phyloP scores from a whole-genome alignment of 2,797 vertebrate genomes.

The Acestrorhynchus altus region DNA sequence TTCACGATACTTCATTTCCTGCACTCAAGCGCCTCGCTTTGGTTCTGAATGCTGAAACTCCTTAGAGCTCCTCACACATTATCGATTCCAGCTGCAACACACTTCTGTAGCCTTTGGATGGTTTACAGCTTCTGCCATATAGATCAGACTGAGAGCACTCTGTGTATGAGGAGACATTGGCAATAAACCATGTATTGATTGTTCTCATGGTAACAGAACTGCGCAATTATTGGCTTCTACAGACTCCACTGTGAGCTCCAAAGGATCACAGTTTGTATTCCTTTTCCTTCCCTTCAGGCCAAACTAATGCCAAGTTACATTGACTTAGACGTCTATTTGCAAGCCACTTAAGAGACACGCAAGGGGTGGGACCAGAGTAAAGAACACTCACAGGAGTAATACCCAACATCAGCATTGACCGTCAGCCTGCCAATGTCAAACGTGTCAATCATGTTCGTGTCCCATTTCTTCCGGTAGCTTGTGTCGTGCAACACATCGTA shows the following conservation, averaged over 20 bases:
- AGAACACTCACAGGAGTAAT: constrained; percentile 83
- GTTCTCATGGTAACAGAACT: neutral
- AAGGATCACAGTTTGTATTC: constrained; percentile 6
- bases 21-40: neutral
- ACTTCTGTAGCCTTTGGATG: neutral
- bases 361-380: constrained; percentile 1
- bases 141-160: neutral
- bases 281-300: neutral
- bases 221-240: neutral
- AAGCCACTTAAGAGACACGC: neutral
- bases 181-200: constrained; percentile 1
- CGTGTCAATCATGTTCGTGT: constrained; percentile 87
- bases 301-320: neutral
- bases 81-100: neutral
- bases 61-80: neutral
- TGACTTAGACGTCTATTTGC: neutral
- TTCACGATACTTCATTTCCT: too few relatives aligned
- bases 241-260: neutral
- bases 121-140: neutral
- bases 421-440: constrained; percentile 86
- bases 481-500: constrained; percentile 87
- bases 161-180: neutral
- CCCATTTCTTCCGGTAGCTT: constrained; percentile 84
- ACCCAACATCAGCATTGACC: constrained; percentile 85
- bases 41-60: neutral